These are phyloP conservation scores for Motacilla tschutschensis DNA, from an alignment of 2,113 vertebrate genomes.

Conservation along the genomic window DNA sequence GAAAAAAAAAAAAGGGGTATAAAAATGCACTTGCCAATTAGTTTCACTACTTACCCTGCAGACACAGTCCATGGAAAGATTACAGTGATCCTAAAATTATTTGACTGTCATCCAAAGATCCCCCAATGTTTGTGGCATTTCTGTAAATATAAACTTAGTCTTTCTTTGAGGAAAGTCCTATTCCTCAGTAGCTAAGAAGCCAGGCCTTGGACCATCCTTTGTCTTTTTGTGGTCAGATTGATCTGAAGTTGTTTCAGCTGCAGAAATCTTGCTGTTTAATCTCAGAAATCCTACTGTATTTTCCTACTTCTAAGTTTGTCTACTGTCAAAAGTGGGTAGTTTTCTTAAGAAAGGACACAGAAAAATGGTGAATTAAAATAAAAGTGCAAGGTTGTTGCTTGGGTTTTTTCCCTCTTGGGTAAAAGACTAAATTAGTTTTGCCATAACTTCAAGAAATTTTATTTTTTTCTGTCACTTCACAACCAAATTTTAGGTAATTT, in stretches of 20 bases:
- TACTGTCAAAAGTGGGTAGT: not conserved
- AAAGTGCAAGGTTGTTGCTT: not conserved
- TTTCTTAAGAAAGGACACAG: not conserved
- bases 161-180: not conserved
- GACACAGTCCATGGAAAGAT: not conserved
- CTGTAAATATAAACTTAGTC: not conserved
- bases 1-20: not conserved
- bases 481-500: not conserved
- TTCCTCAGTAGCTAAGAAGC: not conserved
- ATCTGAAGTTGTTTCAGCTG: constrained; percentile 1
- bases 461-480: not conserved
- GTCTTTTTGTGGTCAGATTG: not conserved
- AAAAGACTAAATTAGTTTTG: not conserved
- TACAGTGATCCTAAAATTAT: not conserved
- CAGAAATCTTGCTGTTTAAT: not conserved
- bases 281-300: not conserved
- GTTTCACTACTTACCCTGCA: not conserved
- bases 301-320: not conserved
- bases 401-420: not conserved
- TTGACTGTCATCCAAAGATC: not conserved
- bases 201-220: not conserved
- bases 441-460: not conserved
- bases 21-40: not conserved
- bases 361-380: not conserved
- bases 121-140: not conserved